Evolutionary conservation across 2,888 invertebrate genomes (phyloP).

Genomic region (Chloroclystis v-ata): DNA sequence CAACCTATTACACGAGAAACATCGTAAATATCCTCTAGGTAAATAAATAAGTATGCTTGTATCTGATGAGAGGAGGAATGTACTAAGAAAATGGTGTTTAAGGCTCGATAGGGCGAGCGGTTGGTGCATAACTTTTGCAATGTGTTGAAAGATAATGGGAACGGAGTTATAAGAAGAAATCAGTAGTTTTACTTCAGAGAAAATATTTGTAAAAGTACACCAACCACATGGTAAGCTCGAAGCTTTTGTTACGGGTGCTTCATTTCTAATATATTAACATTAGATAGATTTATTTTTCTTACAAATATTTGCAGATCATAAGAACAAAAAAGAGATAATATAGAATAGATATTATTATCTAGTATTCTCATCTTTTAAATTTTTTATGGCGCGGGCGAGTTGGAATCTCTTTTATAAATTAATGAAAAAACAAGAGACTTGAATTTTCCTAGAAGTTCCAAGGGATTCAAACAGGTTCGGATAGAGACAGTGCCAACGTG

Average conservation of each 20-base stretch:
- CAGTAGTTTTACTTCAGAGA: constrained; percentile 7
- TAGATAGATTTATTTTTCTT: no score
- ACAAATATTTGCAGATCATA: no score
- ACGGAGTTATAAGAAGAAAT: background rate
- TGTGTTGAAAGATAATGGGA: constrained; percentile 71
- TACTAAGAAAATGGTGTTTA: constrained; percentile 67
- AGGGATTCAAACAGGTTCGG: constrained; percentile 12
- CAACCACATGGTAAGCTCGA: no score
- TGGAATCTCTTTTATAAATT: background rate
- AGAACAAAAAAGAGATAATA: no score
- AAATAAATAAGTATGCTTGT: constrained; percentile 70
- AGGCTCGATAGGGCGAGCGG: constrained; percentile 61
- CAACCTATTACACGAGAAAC: constrained; percentile 66
- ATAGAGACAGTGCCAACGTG: constrained; percentile 5
- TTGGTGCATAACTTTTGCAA: constrained; percentile 66
- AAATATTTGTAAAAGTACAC: no score
- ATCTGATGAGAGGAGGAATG: constrained; percentile 68
- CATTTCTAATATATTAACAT: no score
- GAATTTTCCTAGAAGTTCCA: no score
- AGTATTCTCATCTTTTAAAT: no score
- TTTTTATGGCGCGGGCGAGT: no score
- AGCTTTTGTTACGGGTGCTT: no score
- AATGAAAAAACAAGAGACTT: no score
- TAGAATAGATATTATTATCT: no score
- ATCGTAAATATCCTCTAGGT: constrained; percentile 71